Evolutionary conservation across 2,888 invertebrate species (phyloP), one percentile per base, ranked within the genome.

Genomic region (Dasypogon diadema): DNA sequence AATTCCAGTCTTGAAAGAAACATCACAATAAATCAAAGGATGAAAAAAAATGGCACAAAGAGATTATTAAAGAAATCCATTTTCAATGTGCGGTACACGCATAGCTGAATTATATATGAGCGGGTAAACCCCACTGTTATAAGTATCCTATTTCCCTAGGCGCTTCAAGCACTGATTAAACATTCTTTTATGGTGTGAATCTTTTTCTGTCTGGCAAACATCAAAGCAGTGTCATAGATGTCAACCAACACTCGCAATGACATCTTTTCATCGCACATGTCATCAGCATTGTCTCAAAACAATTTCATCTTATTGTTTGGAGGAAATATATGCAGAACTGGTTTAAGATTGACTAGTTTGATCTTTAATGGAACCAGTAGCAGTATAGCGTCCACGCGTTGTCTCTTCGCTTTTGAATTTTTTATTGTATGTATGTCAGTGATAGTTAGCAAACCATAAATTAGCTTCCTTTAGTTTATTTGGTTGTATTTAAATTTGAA

Each of bases 1-100:
- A n/a, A n/a, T n/a, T n/a, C 34, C 30, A 30, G 14, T 60, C 42
- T 56, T 73, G 55, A 56, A 30, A 56, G 55, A 21, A 56, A 30
- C 30, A 42, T 56, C 72, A 73, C 56, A 22, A 73, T 56, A 73
- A 56, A 73, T 73, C 72, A 73, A 56, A 22, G 22, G 22, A 21
- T 30, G 22, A 42, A 34, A 34, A 16, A 37, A 34, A 55, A 55
- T 21, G n/a, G 2, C 10, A 24, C 46, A 42, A 42, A 37, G 8
- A 37, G 46, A 65, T 54, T 54, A 54, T 54, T 42, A 60, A 34
- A 34, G 8, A 34, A 46, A 37, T 46, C 24, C 46, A 22, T 48
- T 46, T 48, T 16, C 65, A 68, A 24, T 16, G 48, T 46, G n/a
- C 65, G n/a, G 26, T 10, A 37, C 26, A 26, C 48, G 65, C 65